Base-by-base conservation (phyloP, 2,888 invertebrate genomes). In the Crioceris asparagi region DNA sequence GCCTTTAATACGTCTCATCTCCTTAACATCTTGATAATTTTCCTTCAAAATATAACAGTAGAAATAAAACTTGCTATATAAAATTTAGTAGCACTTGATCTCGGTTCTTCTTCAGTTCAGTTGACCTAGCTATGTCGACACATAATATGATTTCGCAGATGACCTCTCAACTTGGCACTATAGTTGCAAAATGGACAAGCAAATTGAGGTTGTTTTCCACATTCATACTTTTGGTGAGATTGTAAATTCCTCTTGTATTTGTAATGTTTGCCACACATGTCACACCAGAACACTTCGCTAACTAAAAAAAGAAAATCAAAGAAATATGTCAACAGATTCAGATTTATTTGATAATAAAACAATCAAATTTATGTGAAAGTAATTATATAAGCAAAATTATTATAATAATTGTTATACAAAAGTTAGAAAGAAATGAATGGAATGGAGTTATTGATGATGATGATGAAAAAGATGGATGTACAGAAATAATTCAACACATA, bases 131-230 rank as follows among this genome's bases (percentile, higher is more conserved):
- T n/a, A 30, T 31, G 23, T 32, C 32, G 4, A 30, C 23, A 12
- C 4, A 10, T 17, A 11, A 29, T 23, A 21, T 45, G 45, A 7
- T 33, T 32, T 15, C 29, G 31, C 26, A 46, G 25, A 26, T 36
- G 38, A 8, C 36, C 25, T 27, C 39, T 42, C 18, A 40, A 38
- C 5, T 47, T 46, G 18, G 49, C 49, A 15, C 39, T 29, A 36
- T 41, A 48, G 8, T 39, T 42, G 36, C 52, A 52, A 17, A 40
- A 68, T 38, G 67, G 67, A 56, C 78, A 79, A 57, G 71, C 69
- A 64, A 74, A 74, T 55, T 72, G 69, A 17, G 75, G 76, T 48
- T 70, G 68, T 56, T 74, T 74, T 47, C 75, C 75, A 50, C 77
- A 44, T 21, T 41, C 44, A 12, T 44, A 44, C 6, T 38, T 39